Evolutionary conservation across 2,888 invertebrate species (phyloP), one percentile per base, ranked within the genome.

Genomic region (Epinotia brunnichana): DNA sequence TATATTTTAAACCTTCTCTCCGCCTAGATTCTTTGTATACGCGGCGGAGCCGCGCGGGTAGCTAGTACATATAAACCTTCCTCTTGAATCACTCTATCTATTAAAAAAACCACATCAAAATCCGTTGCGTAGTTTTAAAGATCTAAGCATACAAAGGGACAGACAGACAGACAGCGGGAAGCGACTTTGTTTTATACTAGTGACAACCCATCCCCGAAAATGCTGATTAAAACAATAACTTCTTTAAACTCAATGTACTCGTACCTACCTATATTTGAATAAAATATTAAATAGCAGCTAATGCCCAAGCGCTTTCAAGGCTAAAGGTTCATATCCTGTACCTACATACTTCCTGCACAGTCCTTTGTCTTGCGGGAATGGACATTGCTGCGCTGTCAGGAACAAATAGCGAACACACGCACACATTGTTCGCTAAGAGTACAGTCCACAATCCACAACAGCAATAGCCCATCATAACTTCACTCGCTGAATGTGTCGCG

Each of bases 401-500:
- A 61, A 77, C 80, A 77, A 70, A 75, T 62, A 67, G 59, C 48
- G 21, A 59, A 73, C 57, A 61, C 60, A 57, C 71, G 71, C 61
- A 69, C 53, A 74, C 72, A 75, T 69, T 68, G 63, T 70, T 62
- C 70, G 56, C 61, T 59, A 67, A 29, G 54, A 71, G 60, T 19
- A 69, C 51, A 54, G 62, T 59, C 54, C 48, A 60, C 70, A 62
- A 69, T 66, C 70, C 68, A 73, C 70, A 64, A 66, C 57, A 67
- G 74, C 81, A 81, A 83, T 83, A 82, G 82, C 81, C 84, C 86
- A 86, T 87, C 89, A 87, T 87, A 88, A 86, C 83, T 87, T 81
- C 81, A 74, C 79, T 68, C 73, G 68, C 74, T 11, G 53, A 87
- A 91, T 90, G 90, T 82, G 85, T 81, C 90, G 83, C 89, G 76